phyloP scores from a whole-genome alignment of 2,113 vertebrate genomes.

The Cygnus atratus region DNA sequence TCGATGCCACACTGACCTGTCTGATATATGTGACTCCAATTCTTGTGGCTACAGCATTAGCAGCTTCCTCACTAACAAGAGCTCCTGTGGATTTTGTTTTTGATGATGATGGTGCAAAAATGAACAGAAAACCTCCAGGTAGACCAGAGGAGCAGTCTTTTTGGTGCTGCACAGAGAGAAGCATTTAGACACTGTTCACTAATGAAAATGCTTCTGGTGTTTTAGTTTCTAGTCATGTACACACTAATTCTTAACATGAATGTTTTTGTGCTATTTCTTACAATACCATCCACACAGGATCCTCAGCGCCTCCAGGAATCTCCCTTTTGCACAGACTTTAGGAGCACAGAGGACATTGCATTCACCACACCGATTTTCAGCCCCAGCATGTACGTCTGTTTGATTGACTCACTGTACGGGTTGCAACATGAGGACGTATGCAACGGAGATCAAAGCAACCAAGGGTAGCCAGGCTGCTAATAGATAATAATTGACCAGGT shows the following conservation, averaged over 20 bases:
- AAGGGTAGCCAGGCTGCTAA: not conserved
- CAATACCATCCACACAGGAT: not conserved
- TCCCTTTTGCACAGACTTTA: not conserved
- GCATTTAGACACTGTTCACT: not conserved
- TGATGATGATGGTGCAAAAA: not conserved
- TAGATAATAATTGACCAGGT: not conserved
- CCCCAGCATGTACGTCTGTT: not conserved
- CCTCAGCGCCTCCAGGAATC: not conserved
- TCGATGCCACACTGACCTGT: not conserved
- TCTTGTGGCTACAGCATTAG: not conserved
- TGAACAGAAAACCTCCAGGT: not conserved
- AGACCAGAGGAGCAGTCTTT: fast-evolving
- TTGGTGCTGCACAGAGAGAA: not conserved
- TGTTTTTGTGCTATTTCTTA: not conserved
- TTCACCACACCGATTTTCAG: not conserved
- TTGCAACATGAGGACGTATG: not conserved
- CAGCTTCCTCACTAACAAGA: not conserved
- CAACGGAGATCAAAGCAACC: not conserved
- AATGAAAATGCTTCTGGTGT: not conserved
- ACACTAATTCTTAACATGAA: not conserved
- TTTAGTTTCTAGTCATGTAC: not conserved
- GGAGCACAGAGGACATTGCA: not conserved
- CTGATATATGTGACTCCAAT: not conserved
- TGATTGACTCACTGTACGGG: not conserved
- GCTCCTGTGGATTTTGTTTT: not conserved